Evolutionary conservation across 2,888 invertebrate genomes (phyloP).

Genomic region (Biston betularia): DNA sequence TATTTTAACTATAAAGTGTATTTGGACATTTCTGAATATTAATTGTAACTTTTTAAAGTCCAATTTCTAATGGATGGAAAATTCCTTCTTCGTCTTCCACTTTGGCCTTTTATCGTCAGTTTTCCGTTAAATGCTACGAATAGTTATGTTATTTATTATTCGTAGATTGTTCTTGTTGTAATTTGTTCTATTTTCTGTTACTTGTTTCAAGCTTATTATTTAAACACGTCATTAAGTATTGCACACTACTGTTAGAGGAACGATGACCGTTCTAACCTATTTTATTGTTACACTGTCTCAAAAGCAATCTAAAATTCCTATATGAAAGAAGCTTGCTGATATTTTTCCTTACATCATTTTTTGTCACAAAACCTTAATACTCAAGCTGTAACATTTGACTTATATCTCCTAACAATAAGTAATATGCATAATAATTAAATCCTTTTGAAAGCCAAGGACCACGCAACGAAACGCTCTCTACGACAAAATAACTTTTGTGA

Average conservation of each 20-base stretch:
- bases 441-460: too few relatives aligned
- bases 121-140: constrained; percentile 7
- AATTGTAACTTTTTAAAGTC: not conserved
- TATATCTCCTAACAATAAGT: constrained; percentile 22
- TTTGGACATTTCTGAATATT: not conserved
- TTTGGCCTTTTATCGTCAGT: constrained; percentile 11
- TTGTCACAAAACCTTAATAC: constrained; percentile 17
- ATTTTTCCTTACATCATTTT: constrained; percentile 2
- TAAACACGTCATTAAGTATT: not conserved
- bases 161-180: constrained; percentile 17
- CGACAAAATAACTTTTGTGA: too few relatives aligned
- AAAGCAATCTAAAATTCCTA: too few relatives aligned
- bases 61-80: not conserved
- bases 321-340: not conserved
- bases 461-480: too few relatives aligned
- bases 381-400: constrained; percentile 16
- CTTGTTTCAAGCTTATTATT: constrained; percentile 12
- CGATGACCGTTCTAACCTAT: too few relatives aligned
- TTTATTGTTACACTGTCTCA: too few relatives aligned
- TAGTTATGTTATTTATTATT: too few relatives aligned
- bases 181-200: constrained; percentile 10
- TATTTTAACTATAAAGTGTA: not conserved
- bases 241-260: too few relatives aligned
- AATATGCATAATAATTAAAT: constrained; percentile 7
- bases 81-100: constrained; percentile 31